Evolutionary conservation across 2,888 invertebrate species (phyloP), one percentile per base, ranked within the genome.

Genomic region (Cheilosia scutellata): DNA sequence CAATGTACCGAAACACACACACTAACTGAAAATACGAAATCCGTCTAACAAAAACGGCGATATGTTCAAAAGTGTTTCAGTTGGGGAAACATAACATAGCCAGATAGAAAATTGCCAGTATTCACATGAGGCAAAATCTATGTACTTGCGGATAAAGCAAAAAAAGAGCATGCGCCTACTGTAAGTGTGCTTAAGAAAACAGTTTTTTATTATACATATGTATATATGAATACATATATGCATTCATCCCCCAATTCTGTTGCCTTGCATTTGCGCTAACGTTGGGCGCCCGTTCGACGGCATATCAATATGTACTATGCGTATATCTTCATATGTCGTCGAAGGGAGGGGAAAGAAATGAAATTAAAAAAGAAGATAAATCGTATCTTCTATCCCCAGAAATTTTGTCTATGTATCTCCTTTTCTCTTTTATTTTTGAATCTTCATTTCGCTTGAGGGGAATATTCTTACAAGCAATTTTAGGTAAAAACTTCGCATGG

Each of bases 101-200:
- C 76, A 60, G 60, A 76, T 76, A 76, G 76, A 76, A 76, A 66
- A 58, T 58, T 42, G 51, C 42, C 60, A 76, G 47, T 51, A 51
- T 76, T 42, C 60, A 66, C 51, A 60, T 66, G 44, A 53, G 40
- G 25, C 66, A 58, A 53, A 76, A 60, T 68, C 68, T 68, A 68
- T 60, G 49, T 76, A 60, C 49, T 31, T 44, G 13, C 3, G 9
- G 29, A 57, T 58, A 57, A 53, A 66, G 27, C 9, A 53, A 58
- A 76, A 76, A 68, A 76, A 60, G 76, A 68, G 76, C 76, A 76
- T 76, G 76, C 76, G 76, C 76, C 66, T 68, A 51, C 13, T 75
- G 55, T 65, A 53, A 60, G 60, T 76, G 58, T 76, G 66, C 51
- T 49, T 40, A 66, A 57, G 65, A 75, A 66, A 29, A 33, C 33